Evolutionary conservation across 2,113 vertebrate species (phyloP), one percentile per base, ranked within the genome.

Genomic region (Actenoides lindsayi): DNA sequence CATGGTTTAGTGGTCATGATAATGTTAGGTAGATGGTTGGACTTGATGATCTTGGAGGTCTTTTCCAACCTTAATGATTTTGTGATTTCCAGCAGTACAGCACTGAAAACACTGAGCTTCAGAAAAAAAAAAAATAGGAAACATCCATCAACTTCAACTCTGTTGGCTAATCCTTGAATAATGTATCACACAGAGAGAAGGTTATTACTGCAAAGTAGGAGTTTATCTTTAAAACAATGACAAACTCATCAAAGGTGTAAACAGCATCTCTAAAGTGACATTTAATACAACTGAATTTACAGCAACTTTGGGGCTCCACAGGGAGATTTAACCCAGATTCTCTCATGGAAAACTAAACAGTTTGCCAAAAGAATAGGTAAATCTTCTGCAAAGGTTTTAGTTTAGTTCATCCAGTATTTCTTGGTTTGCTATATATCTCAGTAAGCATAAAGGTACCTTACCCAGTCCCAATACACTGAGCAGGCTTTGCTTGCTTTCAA

Each of bases 221-320:
- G 25, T 71, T 96, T 75, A 84, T 90, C 64, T 75, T 85, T 90
- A 53, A 89, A 96, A 89, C 53, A 91, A 80, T 74, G 83, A 94
- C 80, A 94, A 91, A 76, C 39, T 92, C 20, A 19, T 78, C 57
- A 70, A 79, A 63, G 37, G 63, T 89, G 62, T 92, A 96, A 96
- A 84, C 50, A 84, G 10, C 57, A 82, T 63, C 81, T 83, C 53
- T 59, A 39, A 87, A 90, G 23, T 73, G 74, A 73, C 70, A 89
- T 92, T 91, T 87, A 76, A 77, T 73, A 59, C 65, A 94, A 59
- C 0, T 63, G 59, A 87, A 78, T 92, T 95, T 95, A 92, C 27
- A 94, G 35, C 59, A 91, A 80, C 48, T 75, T 73, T 46, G 39
- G 44, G 41, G 54, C n/a, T 93, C 62, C 77, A 69, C 35, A 69